These are phyloP conservation scores for Lasiommata megera DNA, from an alignment of 2,888 invertebrate species.

Conservation along the genomic window DNA sequence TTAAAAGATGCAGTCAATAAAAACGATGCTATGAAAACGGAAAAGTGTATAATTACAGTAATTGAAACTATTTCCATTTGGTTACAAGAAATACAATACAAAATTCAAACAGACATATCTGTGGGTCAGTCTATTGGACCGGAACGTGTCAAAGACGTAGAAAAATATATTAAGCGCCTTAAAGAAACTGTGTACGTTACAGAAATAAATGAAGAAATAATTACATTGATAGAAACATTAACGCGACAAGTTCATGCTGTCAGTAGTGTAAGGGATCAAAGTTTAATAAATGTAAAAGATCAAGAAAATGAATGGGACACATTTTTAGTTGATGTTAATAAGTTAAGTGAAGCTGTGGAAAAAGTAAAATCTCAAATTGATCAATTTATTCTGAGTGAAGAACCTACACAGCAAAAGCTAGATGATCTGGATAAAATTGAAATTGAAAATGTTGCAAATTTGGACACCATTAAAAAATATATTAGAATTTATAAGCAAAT, in stretches of 20 bases:
- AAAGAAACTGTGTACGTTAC: conserved; percentile 84
- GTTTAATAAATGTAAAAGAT: conserved; percentile 69
- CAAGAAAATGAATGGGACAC: conserved; percentile 86
- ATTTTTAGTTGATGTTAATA: conserved; percentile 84
- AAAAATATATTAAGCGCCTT: conserved; percentile 81
- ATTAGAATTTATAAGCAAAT: conserved; percentile 83
- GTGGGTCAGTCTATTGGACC: conserved; percentile 51
- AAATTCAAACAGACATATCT: conserved; percentile 78
- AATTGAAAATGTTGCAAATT: conserved; percentile 82
- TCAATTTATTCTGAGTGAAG: conserved; percentile 82
- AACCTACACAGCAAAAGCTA: conserved; percentile 85
- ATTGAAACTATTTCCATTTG: conserved; percentile 91
- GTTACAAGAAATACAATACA: conserved; percentile 92
- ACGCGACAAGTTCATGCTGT: conserved; percentile 86
- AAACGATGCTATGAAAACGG: conserved; percentile 81
- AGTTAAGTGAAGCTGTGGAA: conserved; percentile 76
- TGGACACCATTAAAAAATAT: conserved; percentile 82
- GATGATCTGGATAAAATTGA: conserved; percentile 87
- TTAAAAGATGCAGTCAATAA: conserved; percentile 81
- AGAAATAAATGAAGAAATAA: conserved; percentile 84
- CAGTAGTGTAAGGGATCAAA: conserved; percentile 81
- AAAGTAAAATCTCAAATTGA: conserved; percentile 78
- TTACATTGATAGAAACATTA: conserved; percentile 83
- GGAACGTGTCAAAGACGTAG: conserved; percentile 60
- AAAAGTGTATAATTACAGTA: conserved; percentile 86